A percentile compares a stretch with the other conserved stretches of the same genome.
Evolutionary conservation across 2,888 invertebrate genomes (phyloP).

Genomic region (Luperina nickerlii): DNA sequence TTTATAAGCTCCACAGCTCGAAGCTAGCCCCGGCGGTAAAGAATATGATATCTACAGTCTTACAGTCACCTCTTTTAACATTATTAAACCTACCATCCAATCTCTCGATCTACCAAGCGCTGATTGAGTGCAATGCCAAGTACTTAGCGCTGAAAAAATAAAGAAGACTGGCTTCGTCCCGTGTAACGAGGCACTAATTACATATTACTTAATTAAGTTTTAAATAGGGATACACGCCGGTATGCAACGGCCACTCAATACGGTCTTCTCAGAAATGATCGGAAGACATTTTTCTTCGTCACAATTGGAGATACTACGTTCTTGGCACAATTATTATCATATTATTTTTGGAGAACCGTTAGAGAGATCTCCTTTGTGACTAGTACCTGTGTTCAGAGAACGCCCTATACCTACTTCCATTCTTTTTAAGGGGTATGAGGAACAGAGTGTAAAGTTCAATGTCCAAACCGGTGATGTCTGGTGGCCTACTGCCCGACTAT

Average conservation of each 20-base stretch:
- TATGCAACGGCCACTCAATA: constrained; percentile 42
- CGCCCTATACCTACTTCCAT: background rate
- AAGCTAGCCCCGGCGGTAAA: background rate
- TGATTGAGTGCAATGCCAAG: constrained; percentile 22
- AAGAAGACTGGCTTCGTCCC: constrained; percentile 7
- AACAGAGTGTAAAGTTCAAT: background rate
- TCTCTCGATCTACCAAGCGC: constrained; percentile 33
- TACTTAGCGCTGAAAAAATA: constrained; percentile 21
- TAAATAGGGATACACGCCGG: constrained; percentile 49
- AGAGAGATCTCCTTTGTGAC: background rate
- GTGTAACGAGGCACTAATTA: constrained; percentile 35
- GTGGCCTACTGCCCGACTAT: background rate
- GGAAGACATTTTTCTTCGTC: constrained; percentile 35
- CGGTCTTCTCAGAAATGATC: constrained; percentile 52
- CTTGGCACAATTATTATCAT: constrained; percentile 34
- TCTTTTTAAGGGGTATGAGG: background rate
- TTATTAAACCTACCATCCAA: constrained; percentile 24
- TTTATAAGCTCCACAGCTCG: constrained; percentile 2
- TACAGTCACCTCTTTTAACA: constrained; percentile 5
- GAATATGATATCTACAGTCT: background rate
- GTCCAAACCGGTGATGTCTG: background rate
- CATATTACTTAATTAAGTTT: constrained; percentile 68
- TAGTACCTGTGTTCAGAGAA: background rate
- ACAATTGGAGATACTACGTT: constrained; percentile 46
- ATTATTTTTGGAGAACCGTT: constrained; percentile 38